Base-by-base conservation (phyloP, 2,888 invertebrate genomes). In the Hanleya hanleyi region DNA sequence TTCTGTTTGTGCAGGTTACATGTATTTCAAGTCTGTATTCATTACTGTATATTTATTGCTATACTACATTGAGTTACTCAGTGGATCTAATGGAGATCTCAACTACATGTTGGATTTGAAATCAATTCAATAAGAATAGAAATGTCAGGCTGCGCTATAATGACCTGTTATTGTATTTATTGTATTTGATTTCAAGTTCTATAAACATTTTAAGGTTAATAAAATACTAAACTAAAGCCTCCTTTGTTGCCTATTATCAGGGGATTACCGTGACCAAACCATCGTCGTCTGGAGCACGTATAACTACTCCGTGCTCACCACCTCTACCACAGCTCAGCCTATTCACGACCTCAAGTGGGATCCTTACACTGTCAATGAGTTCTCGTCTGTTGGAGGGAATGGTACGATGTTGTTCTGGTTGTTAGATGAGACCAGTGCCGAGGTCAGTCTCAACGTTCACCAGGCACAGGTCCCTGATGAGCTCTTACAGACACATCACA, bases 291-390 rank as follows among this genome's bases (percentile, higher is more conserved):
- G 90, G 90, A 83, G 84, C 74, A 87, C 87, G 0, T 67, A 77
- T 29, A 83, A 76, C 61, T 86, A 85, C 72, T 77, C 81, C 26
- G 74, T 88, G 29, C 72, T 89, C 51, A 82, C 87, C 33, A 81
- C 81, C 18, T 86, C 89, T 22, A 78, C 77, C 49, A 82, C 87
- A 26, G 81, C 83, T 18, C 74, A 80, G 33, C 86, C 89, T 5
- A 82, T 90, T n/a, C 85, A 88, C 76, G 82, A 84, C 36, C 69
- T 89, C 33, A 79, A 79, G 62, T 90, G 89, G 89, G 89, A 90
- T 78, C 89, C 89, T 0, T 87, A 79, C 77, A 85, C 86, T 22
- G 84, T 85, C 35, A 89, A 89, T 76, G 89, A 90, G 81, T 90
- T 90, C 81, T 82, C 86, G 9, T 84, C 87, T 0, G 88, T 89